A percentile compares a stretch with the other conserved stretches of the same genome.
phyloP scores from a whole-genome alignment of 2,888 invertebrate genomes.

The Lacanobia oleracea region DNA sequence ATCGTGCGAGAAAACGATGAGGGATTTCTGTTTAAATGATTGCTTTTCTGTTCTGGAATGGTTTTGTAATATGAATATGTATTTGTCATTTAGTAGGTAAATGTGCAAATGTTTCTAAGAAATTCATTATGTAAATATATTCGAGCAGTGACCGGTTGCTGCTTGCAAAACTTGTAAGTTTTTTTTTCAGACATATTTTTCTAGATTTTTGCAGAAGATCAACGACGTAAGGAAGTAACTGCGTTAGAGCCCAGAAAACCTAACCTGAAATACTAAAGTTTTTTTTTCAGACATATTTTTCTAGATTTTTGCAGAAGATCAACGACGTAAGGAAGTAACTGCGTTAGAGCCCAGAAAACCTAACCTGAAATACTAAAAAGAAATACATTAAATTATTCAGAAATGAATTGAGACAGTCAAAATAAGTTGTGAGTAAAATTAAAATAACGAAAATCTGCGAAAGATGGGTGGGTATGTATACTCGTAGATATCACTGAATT shows the following conservation, averaged over 20 bases:
- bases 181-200: too few species aligned
- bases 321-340: neutral
- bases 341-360: neutral
- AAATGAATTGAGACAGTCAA: neutral
- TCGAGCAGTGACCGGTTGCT: too few species aligned
- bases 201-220: neutral
- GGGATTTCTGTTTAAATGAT: slow-evolving; percentile 20
- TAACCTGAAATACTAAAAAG: neutral
- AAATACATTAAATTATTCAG: neutral
- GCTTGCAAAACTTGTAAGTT: too few species aligned
- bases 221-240: neutral
- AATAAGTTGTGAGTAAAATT: too few species aligned
- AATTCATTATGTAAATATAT: neutral
- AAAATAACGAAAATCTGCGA: too few species aligned
- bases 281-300: too few species aligned
- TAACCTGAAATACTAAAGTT: neutral
- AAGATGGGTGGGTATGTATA: too few species aligned
- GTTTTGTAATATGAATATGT: neutral
- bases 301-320: neutral
- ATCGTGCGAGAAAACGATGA: slow-evolving; percentile 25
- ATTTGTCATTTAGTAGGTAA: neutral
- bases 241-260: neutral
- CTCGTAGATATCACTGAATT: too few species aligned
- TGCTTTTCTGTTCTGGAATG: neutral
- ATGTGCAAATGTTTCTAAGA: neutral